Percentiles rank a stretch among this genome's conserved stretches.
Conservation (phyloP, 2,888 invertebrate genomes). For the Agonum fuliginosum region DNA sequence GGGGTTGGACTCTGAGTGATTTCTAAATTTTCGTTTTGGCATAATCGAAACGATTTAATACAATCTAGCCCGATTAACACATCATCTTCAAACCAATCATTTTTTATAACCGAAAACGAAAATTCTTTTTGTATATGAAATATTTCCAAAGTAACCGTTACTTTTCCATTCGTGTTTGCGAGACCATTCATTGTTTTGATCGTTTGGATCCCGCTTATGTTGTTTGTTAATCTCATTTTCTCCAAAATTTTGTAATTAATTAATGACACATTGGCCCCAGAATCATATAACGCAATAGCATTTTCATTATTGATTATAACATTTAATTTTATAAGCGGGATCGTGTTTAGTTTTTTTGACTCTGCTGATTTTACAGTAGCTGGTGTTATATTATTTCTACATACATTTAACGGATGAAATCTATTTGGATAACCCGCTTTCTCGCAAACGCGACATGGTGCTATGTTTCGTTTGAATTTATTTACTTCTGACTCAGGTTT, state of each 20-base stretch:
- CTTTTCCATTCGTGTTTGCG: conserved; percentile 58
- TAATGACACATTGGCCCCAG: conserved; percentile 63
- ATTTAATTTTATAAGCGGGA: conserved; percentile 52
- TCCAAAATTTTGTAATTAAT: conserved; percentile 60
- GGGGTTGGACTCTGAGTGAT: conserved; percentile 29
- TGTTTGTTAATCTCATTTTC: conserved; percentile 18
- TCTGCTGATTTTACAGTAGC: conserved; percentile 48
- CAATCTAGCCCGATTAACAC: conserved; percentile 48
- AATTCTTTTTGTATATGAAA: conserved; percentile 62
- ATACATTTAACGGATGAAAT: conserved; percentile 54
- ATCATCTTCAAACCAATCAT: conserved; percentile 46
- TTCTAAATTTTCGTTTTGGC: not conserved
- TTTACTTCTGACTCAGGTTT: conserved; percentile 45
- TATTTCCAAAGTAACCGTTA: conserved; percentile 63
- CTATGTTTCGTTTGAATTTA: conserved; percentile 55
- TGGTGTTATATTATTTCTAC: conserved; percentile 43
- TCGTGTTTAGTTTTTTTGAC: conserved; percentile 60
- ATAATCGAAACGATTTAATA: conserved; percentile 34
- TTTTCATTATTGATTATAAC: conserved; percentile 23
- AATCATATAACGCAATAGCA: conserved; percentile 61
- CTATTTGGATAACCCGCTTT: conserved; percentile 12
- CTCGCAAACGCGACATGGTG: conserved; percentile 19
- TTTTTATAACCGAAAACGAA: conserved; percentile 58
- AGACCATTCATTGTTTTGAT: conserved; percentile 50
- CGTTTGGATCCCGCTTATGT: conserved; percentile 15